phyloP scores from a whole-genome alignment of 2,797 vertebrate species.

The Xerus rutilus region DNA sequence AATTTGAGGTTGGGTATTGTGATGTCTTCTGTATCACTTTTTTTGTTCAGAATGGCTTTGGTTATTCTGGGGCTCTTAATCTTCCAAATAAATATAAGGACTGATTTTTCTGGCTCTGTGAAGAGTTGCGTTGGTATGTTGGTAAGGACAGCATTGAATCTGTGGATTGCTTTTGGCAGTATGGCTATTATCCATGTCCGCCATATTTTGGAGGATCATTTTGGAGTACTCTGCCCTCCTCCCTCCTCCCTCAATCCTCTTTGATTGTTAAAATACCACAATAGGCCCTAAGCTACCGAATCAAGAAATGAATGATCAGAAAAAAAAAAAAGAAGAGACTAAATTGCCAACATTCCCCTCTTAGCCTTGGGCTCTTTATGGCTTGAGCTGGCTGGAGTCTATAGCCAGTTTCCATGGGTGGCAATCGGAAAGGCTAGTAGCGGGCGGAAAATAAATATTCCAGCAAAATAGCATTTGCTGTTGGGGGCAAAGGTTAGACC shows the following conservation, averaged over 20 bases:
- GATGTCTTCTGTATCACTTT: accelerated
- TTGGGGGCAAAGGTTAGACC: neutral
- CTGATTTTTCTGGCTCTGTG: too few relatives aligned
- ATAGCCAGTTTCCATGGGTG: neutral
- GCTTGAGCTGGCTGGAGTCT: neutral
- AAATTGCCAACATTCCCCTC: accelerated
- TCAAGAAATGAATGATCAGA: neutral
- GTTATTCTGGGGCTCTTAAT: too few relatives aligned
- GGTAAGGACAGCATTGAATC: too few relatives aligned
- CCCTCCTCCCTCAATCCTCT: neutral
- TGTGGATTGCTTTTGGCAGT: too few relatives aligned
- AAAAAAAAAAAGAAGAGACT: neutral
- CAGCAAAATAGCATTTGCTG: neutral
- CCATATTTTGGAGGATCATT: neutral
- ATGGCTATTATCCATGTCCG: accelerated
- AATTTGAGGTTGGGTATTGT: too few relatives aligned
- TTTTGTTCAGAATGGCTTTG: too few relatives aligned
- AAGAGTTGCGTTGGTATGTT: too few relatives aligned
- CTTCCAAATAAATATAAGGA: too few relatives aligned
- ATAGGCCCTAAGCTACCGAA: neutral
- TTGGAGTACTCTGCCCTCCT: neutral
- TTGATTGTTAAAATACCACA: neutral
- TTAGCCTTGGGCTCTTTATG: neutral
- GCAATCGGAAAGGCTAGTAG: neutral
- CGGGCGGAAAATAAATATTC: neutral